Percentiles rank a stretch among this genome's conserved stretches.
Conservation (phyloP, 35 echinoderm and acorn worm species). For the Chiridota heheva region DNA sequence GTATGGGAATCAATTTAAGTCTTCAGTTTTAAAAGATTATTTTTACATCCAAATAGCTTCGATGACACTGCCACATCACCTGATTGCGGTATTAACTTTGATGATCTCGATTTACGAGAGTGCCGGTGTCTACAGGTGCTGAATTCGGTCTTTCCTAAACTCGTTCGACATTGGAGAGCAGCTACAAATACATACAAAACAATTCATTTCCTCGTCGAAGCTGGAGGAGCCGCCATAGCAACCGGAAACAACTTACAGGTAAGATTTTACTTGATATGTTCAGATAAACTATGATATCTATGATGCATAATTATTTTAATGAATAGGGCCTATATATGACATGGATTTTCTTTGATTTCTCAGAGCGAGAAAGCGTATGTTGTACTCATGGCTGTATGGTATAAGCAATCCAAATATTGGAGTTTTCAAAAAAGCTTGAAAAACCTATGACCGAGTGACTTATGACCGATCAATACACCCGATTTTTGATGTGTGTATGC, state of each 20-base stretch:
- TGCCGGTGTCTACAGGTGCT: slow-evolving; percentile 78
- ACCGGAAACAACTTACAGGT: slow-evolving; percentile 93
- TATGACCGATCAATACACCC: too few relatives aligned
- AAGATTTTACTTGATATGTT: not conserved
- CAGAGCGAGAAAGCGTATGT: too few relatives aligned
- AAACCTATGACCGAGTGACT: too few relatives aligned
- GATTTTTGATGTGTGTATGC: too few relatives aligned
- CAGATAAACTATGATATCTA: not conserved
- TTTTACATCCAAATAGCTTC: too few relatives aligned
- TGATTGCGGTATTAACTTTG: slow-evolving; percentile 45
- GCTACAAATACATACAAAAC: slow-evolving; percentile 78
- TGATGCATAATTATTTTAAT: not conserved
- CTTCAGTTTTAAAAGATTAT: too few relatives aligned
- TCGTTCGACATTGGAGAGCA: slow-evolving; percentile 92
- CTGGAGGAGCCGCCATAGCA: slow-evolving; percentile 82
- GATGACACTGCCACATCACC: too few relatives aligned
- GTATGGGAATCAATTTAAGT: too few relatives aligned
- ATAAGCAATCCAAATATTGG: too few relatives aligned
- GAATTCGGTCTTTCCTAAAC: slow-evolving; percentile 78
- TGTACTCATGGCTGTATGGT: too few relatives aligned
- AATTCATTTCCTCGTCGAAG: slow-evolving; percentile 76
- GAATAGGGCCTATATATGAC: not conserved
- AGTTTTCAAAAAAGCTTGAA: too few relatives aligned
- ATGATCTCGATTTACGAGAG: slow-evolving; percentile 82
- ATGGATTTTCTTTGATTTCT: too few relatives aligned